Conservation (phyloP, 2,797 vertebrate species). For the Diplodus puntazzo region DNA sequence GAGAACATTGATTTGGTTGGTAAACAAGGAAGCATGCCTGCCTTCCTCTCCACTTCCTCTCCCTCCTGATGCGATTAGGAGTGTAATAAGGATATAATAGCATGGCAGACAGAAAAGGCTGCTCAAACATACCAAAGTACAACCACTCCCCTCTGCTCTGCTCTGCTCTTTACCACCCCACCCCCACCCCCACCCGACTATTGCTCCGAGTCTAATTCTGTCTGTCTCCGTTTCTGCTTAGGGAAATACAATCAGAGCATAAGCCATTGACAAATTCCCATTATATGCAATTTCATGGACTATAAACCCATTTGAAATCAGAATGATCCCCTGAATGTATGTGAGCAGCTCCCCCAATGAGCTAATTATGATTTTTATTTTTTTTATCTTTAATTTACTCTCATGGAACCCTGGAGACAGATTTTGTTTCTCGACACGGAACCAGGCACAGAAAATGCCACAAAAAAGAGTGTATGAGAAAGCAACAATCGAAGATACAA, state of each 20-base stretch:
- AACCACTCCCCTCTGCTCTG: background rate
- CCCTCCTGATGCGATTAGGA: slow-evolving; percentile 58
- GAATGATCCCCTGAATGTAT: slow-evolving; percentile 69
- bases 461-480: background rate
- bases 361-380: slow-evolving; percentile 64
- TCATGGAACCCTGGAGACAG: slow-evolving; percentile 47
- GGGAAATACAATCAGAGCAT: slow-evolving; percentile 76
- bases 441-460: slow-evolving; percentile 19
- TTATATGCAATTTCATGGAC: slow-evolving; percentile 82
- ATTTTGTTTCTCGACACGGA: slow-evolving; percentile 48
- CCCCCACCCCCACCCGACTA: background rate
- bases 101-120: slow-evolving; percentile 55
- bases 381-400: slow-evolving; percentile 53
- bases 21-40: slow-evolving; percentile 54
- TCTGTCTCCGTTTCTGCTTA: slow-evolving; percentile 56
- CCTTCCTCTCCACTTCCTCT: slow-evolving; percentile 32
- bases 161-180: background rate
- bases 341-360: slow-evolving; percentile 58
- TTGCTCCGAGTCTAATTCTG: slow-evolving; percentile 44
- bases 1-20: slow-evolving; percentile 60
- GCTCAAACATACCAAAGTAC: slow-evolving; percentile 27
- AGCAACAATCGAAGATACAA: background rate
- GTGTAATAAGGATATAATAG: slow-evolving; percentile 65
- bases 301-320: slow-evolving; percentile 78
- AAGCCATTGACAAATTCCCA: slow-evolving; percentile 77